Conservation (phyloP, 2,113 vertebrate species). For the Cryptomyrus ogoouensis region DNA sequence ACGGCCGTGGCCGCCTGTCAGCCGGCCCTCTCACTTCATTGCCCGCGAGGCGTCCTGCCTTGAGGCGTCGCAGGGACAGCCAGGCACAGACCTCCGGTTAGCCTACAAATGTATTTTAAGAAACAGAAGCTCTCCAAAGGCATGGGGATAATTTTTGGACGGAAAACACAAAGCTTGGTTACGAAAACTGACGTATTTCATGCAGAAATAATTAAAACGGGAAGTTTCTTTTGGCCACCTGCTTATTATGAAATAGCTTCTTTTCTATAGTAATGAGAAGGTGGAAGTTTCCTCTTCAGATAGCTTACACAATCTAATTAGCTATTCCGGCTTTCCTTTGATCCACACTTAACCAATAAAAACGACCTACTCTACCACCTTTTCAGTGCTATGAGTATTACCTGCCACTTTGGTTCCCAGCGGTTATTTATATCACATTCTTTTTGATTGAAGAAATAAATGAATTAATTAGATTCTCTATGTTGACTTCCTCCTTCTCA, state of each 20-base stretch:
- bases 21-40: neutral
- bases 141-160: neutral
- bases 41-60: neutral
- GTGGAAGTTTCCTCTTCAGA: neutral
- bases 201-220: neutral
- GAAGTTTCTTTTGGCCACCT: neutral
- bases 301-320: neutral
- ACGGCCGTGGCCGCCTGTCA: neutral
- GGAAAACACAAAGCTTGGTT: neutral
- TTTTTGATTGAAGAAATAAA: neutral
- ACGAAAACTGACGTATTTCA: neutral
- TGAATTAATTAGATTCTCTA: neutral
- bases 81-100: neutral
- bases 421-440: neutral
- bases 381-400: neutral
- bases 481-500: neutral
- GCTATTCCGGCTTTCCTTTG: neutral
- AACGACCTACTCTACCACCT: neutral
- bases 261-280: neutral
- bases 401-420: neutral
- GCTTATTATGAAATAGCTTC: neutral
- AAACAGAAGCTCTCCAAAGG: neutral
- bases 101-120: constrained; percentile 4
- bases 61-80: neutral
- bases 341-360: neutral